Evolutionary conservation across 2,888 invertebrate species (phyloP).

Genomic region (Abrostola triplasia): DNA sequence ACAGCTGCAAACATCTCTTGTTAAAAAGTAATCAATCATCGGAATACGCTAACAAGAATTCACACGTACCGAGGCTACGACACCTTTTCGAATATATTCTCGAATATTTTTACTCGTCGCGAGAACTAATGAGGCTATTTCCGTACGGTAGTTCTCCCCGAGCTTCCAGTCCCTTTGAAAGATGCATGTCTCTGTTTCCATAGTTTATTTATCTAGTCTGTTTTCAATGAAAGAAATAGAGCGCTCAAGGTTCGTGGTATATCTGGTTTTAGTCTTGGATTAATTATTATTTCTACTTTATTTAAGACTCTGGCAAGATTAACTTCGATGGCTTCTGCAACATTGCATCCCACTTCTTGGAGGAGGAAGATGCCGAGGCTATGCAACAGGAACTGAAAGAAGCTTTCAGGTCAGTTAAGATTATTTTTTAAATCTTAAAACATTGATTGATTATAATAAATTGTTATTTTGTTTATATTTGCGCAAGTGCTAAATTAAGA

Average conservation of each 20-base stretch:
- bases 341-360: constrained; percentile 97
- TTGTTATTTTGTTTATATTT: background rate
- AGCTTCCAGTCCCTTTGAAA: constrained; percentile 62
- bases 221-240: constrained; percentile 56
- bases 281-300: constrained; percentile 49
- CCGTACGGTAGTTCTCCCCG: constrained; percentile 59
- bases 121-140: constrained; percentile 81
- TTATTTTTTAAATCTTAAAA: background rate
- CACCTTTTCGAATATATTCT: constrained; percentile 75
- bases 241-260: constrained; percentile 34
- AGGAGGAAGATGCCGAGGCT: constrained; percentile 98
- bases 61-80: constrained; percentile 67
- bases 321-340: constrained; percentile 98
- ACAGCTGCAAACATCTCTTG: constrained; percentile 62
- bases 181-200: constrained; percentile 60
- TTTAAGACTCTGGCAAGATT: constrained; percentile 94
- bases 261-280: constrained; percentile 39
- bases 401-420: constrained; percentile 92
- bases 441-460: background rate
- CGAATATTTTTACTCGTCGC: constrained; percentile 81
- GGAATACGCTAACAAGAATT: constrained; percentile 56
- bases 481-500: background rate
- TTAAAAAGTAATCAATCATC: constrained; percentile 66
- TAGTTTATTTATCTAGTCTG: constrained; percentile 60
- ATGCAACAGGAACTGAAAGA: constrained; percentile 99